Evolutionary conservation across 2,888 invertebrate species (phyloP).

Genomic region (Cheilosia vernalis): DNA sequence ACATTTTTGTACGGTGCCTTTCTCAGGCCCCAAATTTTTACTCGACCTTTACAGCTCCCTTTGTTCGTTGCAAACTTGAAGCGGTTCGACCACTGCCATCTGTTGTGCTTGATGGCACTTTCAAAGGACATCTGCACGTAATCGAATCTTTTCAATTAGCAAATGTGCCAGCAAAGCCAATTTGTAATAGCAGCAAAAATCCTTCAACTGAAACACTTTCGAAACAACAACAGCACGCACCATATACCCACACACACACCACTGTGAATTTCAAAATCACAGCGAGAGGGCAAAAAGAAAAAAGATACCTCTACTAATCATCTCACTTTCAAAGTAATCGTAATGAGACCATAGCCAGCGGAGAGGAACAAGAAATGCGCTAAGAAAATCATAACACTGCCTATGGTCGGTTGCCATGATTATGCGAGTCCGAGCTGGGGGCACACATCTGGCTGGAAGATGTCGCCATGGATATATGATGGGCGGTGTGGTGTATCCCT

Average conservation of each 20-base stretch:
- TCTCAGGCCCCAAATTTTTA: too few relatives aligned
- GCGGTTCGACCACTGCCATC: too few relatives aligned
- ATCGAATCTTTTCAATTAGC: constrained; percentile 42
- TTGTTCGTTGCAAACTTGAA: too few relatives aligned
- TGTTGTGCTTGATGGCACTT: not conserved
- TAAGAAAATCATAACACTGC: constrained; percentile 44
- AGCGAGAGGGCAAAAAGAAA: not conserved
- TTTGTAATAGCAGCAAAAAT: constrained; percentile 14
- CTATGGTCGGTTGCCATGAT: constrained; percentile 27
- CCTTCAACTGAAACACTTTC: constrained; percentile 60
- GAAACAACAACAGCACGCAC: constrained; percentile 44
- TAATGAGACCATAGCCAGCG: constrained; percentile 43
- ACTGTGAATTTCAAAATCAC: constrained; percentile 42
- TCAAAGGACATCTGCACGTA: not conserved
- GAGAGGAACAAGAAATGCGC: constrained; percentile 36
- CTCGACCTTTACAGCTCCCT: too few relatives aligned
- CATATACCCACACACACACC: constrained; percentile 5
- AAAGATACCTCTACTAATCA: constrained; percentile 39
- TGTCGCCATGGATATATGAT: constrained; percentile 41
- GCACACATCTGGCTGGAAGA: constrained; percentile 46
- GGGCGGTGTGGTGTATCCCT: constrained; percentile 29
- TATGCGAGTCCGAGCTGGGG: constrained; percentile 28
- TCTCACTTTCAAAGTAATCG: constrained; percentile 69
- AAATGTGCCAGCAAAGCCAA: not conserved
- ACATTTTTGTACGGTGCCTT: too few relatives aligned